Base-by-base conservation (phyloP, 2,113 vertebrate genomes). In the Ancistrus triradiatus region DNA sequence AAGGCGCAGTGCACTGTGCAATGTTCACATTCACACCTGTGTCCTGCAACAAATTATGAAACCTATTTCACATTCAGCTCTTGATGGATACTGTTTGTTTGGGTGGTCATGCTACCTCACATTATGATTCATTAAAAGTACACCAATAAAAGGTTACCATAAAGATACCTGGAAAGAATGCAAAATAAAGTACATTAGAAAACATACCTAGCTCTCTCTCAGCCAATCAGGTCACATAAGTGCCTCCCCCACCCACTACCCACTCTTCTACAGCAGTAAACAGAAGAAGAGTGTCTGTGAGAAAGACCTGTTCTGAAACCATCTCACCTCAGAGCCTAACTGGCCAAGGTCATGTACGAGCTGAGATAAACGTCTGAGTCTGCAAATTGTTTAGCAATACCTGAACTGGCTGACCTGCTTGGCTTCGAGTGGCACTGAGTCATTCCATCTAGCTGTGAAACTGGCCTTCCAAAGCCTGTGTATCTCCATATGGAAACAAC, bases 151-250 rank as follows among this genome's bases (percentile, higher is more conserved):
- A 9, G 15, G 40, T 40, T 40, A 50, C 10, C 21, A 17, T n/a
- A 7, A 33, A 14, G n/a, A n/a, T 49, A 13, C 14, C 13, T 38
- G 19, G 59, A 49, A 49, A 1, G 6, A 25, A 25, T 38, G 14
- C 13, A 19, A 22, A 62, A 25, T 37, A 22, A 3, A 22, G 18
- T 10, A 35, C 27, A 13, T 4, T 22, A 6, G 25, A 56, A 15
- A 25, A 9, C 18, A 22, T 6, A 3, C 11, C 37, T 21, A 58
- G 21, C 14, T 15, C 13, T 11, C 46, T 42, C 33, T 22, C 18
- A 43, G 10, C 65, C 65, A 67, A 59, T 59, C 6, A 21, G 43
- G 47, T 42, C 2, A 58, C 49, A 31, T 47, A 48, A 50, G 8
- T 6, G 48, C 43, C 1, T n/a, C 37, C 18, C 25, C 64, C 64